These are phyloP conservation scores for Blennius ocellaris DNA, from an alignment of 2,113 vertebrate species.

Conservation along the genomic window DNA sequence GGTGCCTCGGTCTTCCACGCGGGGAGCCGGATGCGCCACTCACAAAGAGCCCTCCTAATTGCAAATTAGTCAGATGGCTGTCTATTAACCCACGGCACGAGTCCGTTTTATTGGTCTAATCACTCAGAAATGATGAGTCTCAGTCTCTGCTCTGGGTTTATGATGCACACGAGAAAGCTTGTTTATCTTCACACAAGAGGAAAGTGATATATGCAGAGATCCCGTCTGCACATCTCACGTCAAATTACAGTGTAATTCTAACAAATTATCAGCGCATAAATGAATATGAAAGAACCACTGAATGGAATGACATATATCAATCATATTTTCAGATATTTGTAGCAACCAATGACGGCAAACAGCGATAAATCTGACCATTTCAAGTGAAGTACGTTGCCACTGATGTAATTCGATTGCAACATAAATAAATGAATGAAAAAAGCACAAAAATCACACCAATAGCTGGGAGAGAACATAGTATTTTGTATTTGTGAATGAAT, in stretches of 20 bases:
- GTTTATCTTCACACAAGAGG: background rate
- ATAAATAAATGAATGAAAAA: too few relatives aligned
- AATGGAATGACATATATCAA: too few relatives aligned
- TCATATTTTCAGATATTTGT: too few relatives aligned
- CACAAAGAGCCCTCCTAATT: constrained; percentile 44
- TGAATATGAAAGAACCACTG: too few relatives aligned
- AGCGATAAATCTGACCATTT: too few relatives aligned
- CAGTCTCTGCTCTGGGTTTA: background rate
- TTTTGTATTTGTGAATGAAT: too few relatives aligned
- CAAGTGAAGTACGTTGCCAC: too few relatives aligned
- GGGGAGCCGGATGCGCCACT: constrained; percentile 53
- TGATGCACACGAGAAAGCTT: background rate
- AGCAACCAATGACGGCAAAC: too few relatives aligned
- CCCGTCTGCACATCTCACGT: background rate
- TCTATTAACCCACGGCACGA: constrained; percentile 19
- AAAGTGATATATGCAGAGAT: background rate
- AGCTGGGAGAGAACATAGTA: too few relatives aligned
- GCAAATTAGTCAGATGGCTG: constrained; percentile 53
- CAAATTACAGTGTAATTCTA: background rate
- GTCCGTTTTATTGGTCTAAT: constrained; percentile 25
- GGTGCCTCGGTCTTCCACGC: constrained; percentile 40
- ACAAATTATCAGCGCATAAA: too few relatives aligned
- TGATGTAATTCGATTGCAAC: too few relatives aligned
- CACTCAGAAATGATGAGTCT: constrained; percentile 29
- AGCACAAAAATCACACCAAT: too few relatives aligned